Percentiles rank a stretch among this genome's conserved stretches.
phyloP scores from a whole-genome alignment of 1,140 invertebrate genomes.

The Drosophila truncata region DNA sequence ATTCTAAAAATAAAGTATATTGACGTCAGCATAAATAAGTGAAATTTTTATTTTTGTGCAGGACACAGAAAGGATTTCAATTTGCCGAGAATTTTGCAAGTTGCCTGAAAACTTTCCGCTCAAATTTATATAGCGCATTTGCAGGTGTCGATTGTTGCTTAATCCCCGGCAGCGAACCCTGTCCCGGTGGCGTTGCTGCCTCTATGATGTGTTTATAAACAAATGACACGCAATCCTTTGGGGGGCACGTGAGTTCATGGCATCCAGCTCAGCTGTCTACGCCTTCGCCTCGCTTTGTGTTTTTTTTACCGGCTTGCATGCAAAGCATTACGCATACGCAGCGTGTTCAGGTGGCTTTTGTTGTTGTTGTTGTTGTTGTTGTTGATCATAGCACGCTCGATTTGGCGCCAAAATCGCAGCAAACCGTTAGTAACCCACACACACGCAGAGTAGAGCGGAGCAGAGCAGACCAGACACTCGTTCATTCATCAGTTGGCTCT shows the following conservation, averaged over 20 bases:
- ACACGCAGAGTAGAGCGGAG: conserved; percentile 25
- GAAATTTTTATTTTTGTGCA: not conserved
- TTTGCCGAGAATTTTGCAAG: conserved; percentile 6
- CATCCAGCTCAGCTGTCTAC: conserved; percentile 45
- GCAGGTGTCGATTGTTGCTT: conserved; percentile 46
- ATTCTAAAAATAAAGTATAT: not conserved
- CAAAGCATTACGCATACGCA: conserved; percentile 77
- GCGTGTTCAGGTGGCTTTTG: conserved; percentile 49
- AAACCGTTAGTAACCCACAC: conserved; percentile 39
- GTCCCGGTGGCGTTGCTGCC: conserved; percentile 2
- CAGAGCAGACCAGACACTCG: conserved; percentile 53
- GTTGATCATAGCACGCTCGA: conserved; percentile 74
- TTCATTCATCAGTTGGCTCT: conserved; percentile 62
- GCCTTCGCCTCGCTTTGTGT: conserved; percentile 32
- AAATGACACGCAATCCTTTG: conserved; percentile 81
- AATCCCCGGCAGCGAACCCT: conserved; percentile 22
- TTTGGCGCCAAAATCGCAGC: conserved; percentile 78
- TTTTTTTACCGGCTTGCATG: conserved; percentile 48
- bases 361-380: conserved; percentile 11
- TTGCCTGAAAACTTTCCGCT: conserved; percentile 22
- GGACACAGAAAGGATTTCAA: conserved; percentile 1
- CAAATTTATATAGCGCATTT: conserved; percentile 14
- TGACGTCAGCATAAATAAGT: conserved; percentile 1
- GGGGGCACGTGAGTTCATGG: conserved; percentile 49
- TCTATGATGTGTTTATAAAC: conserved; percentile 76